These are phyloP conservation scores for Endomychus coccineus DNA, from an alignment of 2,888 invertebrate genomes.

Conservation along the genomic window DNA sequence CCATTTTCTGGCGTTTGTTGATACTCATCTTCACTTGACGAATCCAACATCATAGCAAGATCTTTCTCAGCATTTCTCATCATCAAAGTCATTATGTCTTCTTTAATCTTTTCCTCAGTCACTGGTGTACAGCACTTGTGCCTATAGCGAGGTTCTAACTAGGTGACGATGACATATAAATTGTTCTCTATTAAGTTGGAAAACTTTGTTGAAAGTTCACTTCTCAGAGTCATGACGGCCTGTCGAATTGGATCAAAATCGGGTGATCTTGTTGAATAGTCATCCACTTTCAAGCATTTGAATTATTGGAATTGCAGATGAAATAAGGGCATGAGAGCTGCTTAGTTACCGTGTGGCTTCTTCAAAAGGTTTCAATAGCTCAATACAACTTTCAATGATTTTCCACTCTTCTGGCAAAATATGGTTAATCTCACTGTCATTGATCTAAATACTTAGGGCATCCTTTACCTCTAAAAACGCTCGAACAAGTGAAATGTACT, in stretches of 20 bases:
- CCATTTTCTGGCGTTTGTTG: too few species aligned
- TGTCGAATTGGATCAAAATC: slow-evolving; percentile 23
- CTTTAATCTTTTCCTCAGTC: too few species aligned
- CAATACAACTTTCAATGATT: slow-evolving; percentile 23
- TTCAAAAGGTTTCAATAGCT: slow-evolving; percentile 18
- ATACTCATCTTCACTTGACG: too few species aligned
- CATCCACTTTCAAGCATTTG: slow-evolving; percentile 23
- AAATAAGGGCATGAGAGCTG: slow-evolving; percentile 24
- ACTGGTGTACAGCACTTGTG: too few species aligned
- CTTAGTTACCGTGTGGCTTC: slow-evolving; percentile 24
- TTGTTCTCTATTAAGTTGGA: slow-evolving; percentile 25
- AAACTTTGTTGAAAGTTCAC: slow-evolving; percentile 24
- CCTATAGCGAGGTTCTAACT: too few species aligned
- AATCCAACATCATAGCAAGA: too few species aligned
- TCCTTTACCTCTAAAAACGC: slow-evolving; percentile 17
- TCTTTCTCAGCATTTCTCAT: too few species aligned
- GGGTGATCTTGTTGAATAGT: slow-evolving; percentile 23
- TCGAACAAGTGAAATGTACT: slow-evolving; percentile 23
- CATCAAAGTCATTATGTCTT: too few species aligned
- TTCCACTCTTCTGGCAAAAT: slow-evolving; percentile 19
- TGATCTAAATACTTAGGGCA: slow-evolving; percentile 11
- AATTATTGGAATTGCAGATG: slow-evolving; percentile 26
- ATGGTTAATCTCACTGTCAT: slow-evolving; percentile 9
- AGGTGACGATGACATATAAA: slow-evolving; percentile 26
- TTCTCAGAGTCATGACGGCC: slow-evolving; percentile 22